A percentile compares a stretch with the other conserved stretches of the same genome.
Evolutionary conservation across 2,113 vertebrate species (phyloP).

Genomic region (Engystomops pustulosus): DNA sequence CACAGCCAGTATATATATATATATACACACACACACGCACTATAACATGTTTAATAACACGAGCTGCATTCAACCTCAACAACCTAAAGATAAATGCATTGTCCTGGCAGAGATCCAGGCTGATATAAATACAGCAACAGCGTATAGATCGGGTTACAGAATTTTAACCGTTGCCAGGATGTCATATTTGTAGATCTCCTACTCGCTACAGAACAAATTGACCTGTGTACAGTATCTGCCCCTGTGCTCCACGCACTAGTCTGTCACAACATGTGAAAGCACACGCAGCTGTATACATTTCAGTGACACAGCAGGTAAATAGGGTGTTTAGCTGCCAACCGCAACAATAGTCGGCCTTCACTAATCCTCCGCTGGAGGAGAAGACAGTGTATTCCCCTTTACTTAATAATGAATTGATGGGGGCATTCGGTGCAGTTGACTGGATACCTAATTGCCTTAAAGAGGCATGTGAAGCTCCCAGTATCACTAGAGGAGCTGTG

Average conservation of each 20-base stretch:
- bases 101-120: not conserved
- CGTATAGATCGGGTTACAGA: not conserved
- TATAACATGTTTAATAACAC: not conserved
- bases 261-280: not conserved
- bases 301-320: not conserved
- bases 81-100: not conserved
- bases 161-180: not conserved
- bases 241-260: not conserved
- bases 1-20: not conserved
- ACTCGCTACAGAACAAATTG: not conserved
- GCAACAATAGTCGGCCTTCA: not conserved
- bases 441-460: conserved; percentile 54
- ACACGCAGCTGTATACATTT: not conserved
- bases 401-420: conserved; percentile 61
- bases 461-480: conserved; percentile 22
- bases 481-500: not conserved
- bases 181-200: not conserved
- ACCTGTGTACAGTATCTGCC: not conserved
- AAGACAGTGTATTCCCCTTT: conserved; percentile 35
- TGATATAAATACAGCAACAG: conserved; percentile 1
- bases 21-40: not conserved
- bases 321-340: not conserved
- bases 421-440: conserved; percentile 50
- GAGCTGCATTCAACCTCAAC: not conserved
- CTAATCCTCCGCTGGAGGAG: conserved; percentile 24